A percentile compares a stretch with the other conserved stretches of the same genome.
phyloP scores from a whole-genome alignment of 2,113 vertebrate species.

The Fregetta grallaria region DNA sequence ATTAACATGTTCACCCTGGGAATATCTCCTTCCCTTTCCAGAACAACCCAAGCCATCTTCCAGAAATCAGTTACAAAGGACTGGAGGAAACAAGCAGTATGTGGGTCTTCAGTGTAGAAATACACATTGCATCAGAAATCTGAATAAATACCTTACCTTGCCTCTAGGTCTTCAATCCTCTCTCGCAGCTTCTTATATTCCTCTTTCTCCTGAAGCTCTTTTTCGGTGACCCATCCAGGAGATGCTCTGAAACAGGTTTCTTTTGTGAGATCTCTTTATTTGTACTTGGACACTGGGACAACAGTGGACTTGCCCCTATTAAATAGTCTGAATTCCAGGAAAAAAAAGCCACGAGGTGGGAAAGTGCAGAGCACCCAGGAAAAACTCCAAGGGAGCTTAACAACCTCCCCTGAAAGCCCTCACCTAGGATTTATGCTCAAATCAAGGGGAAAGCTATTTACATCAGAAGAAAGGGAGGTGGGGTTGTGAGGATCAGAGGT shows the following conservation, averaged over 20 bases:
- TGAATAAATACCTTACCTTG: not conserved
- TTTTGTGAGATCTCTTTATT: not conserved
- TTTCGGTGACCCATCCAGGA: not conserved
- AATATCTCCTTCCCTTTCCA: not conserved
- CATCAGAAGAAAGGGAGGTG: not conserved
- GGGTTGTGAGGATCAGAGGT: not conserved
- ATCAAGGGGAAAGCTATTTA: not conserved
- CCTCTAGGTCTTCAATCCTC: not conserved
- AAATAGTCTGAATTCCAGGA: not conserved
- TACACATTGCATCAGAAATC: not conserved
- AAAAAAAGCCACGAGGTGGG: not conserved
- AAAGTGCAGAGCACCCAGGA: not conserved
- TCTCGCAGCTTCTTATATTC: not conserved
- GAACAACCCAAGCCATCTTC: not conserved
- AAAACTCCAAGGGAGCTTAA: not conserved
- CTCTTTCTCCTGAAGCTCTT: not conserved
- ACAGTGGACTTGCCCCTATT: not conserved
- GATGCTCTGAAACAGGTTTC: not conserved
- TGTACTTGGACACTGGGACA: not conserved
- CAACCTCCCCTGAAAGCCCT: not conserved
- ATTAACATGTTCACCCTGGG: not conserved
- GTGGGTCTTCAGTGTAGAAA: not conserved
- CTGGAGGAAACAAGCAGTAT: not conserved
- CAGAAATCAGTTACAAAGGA: not conserved
- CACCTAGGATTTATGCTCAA: not conserved